phyloP scores from a whole-genome alignment of 37 sponge, comb jelly and placozoan genomes.

The Halichondria panicea region DNA sequence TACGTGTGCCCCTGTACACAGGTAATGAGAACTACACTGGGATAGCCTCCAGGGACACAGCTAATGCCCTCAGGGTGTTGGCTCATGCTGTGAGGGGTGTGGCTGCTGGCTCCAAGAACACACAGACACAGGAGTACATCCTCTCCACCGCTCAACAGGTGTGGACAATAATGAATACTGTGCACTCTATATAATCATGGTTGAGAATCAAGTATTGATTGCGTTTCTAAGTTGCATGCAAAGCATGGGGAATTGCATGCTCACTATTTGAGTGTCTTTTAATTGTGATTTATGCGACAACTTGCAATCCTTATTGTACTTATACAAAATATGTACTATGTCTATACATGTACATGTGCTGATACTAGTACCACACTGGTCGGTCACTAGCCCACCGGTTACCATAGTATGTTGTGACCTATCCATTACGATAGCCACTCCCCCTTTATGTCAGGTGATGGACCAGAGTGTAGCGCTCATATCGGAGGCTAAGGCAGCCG shows the following conservation, averaged over 20 bases:
- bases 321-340: background rate
- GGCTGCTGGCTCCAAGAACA: slow-evolving; percentile 83
- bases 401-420: too few relatives aligned
- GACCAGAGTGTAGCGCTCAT: slow-evolving; percentile 78
- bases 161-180: too few relatives aligned
- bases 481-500: slow-evolving; percentile 73
- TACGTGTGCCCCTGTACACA: background rate
- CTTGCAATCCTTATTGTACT: background rate
- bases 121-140: slow-evolving; percentile 84
- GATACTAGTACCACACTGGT: too few relatives aligned
- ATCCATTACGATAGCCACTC: background rate
- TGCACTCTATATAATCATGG: too few relatives aligned
- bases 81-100: slow-evolving; percentile 85
- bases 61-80: slow-evolving; percentile 85
- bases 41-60: slow-evolving; percentile 94
- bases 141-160: slow-evolving; percentile 72
- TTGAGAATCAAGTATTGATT: too few relatives aligned
- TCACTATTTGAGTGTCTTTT: too few relatives aligned
- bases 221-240: too few relatives aligned
- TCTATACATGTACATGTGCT: too few relatives aligned
- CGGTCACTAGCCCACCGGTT: too few relatives aligned
- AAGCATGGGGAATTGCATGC: too few relatives aligned
- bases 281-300: too few relatives aligned
- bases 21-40: slow-evolving; percentile 99
- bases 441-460: slow-evolving; percentile 53